A percentile compares a stretch with the other conserved stretches of the same genome.
phyloP scores from a whole-genome alignment of 2,797 vertebrate genomes.

The Poecilia velifera region DNA sequence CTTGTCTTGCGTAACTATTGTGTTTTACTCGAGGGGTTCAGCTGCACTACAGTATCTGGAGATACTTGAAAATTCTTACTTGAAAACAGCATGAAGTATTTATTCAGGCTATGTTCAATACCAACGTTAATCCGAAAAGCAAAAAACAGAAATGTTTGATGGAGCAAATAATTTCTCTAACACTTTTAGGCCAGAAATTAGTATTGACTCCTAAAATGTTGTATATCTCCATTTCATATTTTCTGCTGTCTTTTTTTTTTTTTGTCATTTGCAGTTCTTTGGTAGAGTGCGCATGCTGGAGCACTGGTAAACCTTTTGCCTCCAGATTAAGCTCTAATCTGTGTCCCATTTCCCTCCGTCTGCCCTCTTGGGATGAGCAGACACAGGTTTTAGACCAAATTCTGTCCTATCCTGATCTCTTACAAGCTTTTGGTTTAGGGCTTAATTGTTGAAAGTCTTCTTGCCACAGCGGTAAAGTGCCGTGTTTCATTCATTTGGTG shows the following conservation, averaged over 20 bases:
- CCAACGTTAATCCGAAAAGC: not conserved
- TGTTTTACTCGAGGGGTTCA: not conserved
- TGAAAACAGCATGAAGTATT: not conserved
- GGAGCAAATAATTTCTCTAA: not conserved
- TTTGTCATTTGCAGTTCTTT: not conserved
- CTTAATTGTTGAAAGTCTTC: not conserved
- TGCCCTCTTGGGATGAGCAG: conserved; percentile 2
- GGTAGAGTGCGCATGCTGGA: not conserved
- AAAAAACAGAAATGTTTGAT: not conserved
- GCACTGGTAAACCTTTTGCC: conserved; percentile 5
- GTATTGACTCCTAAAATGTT: not conserved
- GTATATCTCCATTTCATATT: not conserved
- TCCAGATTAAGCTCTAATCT: conserved; percentile 41
- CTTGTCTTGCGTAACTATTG: not conserved
- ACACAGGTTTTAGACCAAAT: not conserved
- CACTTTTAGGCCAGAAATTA: not conserved
- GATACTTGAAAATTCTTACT: not conserved
- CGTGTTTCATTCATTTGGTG: not conserved
- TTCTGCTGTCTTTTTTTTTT: not conserved
- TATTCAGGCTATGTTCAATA: not conserved
- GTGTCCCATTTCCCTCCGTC: conserved; percentile 14
- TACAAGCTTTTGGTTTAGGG: not conserved
- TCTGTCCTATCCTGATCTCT: conserved; percentile 2
- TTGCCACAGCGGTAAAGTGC: not conserved
- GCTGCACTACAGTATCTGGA: not conserved